These are phyloP conservation scores for Rapana venosa DNA, from an alignment of 2,888 invertebrate genomes.

Conservation along the genomic window DNA sequence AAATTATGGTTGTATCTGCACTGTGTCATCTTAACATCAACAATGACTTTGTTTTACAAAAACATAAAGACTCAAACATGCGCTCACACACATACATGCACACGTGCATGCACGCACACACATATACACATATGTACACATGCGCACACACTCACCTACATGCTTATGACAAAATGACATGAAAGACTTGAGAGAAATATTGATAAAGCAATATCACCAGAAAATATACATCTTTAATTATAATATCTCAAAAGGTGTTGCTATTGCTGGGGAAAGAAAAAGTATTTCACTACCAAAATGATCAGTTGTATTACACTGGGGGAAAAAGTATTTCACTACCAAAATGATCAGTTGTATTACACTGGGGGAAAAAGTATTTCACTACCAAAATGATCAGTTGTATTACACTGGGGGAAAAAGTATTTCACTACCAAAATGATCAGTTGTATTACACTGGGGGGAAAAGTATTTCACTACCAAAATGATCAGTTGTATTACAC, in stretches of 20 bases:
- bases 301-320: not conserved
- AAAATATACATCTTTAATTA: not conserved
- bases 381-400: too few species aligned
- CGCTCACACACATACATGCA: not conserved
- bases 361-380: too few species aligned
- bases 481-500: not conserved
- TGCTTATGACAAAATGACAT: too few species aligned
- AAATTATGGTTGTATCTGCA: not conserved
- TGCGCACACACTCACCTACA: slow-evolving; percentile 12
- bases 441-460: too few species aligned
- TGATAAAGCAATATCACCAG: not conserved
- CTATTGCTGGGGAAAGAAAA: not conserved
- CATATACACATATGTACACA: not conserved
- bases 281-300: not conserved
- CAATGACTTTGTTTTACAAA: not conserved
- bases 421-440: too few species aligned
- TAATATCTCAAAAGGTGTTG: not conserved
- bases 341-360: too few species aligned
- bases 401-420: too few species aligned
- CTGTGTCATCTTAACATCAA: not conserved
- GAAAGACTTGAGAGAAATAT: not conserved
- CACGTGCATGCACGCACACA: not conserved
- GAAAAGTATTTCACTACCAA: too few species aligned
- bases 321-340: too few species aligned
- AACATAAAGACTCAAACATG: not conserved